Conservation (phyloP, 2,888 invertebrate species). For the Drosophila limbata region DNA sequence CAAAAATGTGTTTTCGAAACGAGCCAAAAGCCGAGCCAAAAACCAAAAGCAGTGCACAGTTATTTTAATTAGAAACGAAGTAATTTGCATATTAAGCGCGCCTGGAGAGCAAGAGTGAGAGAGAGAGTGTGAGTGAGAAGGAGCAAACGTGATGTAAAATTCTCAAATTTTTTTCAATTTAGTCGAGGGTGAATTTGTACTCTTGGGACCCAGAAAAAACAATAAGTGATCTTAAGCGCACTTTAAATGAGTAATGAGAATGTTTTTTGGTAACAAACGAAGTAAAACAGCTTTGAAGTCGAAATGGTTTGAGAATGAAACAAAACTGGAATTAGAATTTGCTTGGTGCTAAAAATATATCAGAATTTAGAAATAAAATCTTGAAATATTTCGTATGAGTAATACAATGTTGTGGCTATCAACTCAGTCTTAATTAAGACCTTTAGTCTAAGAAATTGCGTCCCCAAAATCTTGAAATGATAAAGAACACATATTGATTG, state of each 20-base stretch:
- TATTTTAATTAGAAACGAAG: constrained; percentile 81
- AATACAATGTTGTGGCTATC: too few relatives aligned
- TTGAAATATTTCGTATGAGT: too few relatives aligned
- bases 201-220: constrained; percentile 29
- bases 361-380: not conserved
- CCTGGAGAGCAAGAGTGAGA: constrained; percentile 15
- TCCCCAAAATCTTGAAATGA: too few relatives aligned
- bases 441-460: too few relatives aligned
- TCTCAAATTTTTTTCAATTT: constrained; percentile 53
- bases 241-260: constrained; percentile 53
- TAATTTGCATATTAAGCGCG: constrained; percentile 77
- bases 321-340: not conserved
- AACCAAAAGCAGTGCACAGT: constrained; percentile 72
- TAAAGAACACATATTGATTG: too few relatives aligned
- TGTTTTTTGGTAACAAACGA: constrained; percentile 17
- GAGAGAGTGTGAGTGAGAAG: not conserved
- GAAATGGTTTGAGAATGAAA: constrained; percentile 5
- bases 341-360: not conserved
- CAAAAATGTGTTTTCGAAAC: constrained; percentile 70
- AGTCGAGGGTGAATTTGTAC: constrained; percentile 20
- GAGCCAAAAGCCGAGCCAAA: constrained; percentile 40
- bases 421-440: too few relatives aligned
- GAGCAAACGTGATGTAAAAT: constrained; percentile 38
- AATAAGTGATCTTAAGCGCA: constrained; percentile 45
- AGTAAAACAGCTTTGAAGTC: constrained; percentile 19